Percentiles rank a stretch among this genome's conserved stretches.
Evolutionary conservation across 2,797 vertebrate species (phyloP).

Genomic region (Kryptolebias ocellatus): DNA sequence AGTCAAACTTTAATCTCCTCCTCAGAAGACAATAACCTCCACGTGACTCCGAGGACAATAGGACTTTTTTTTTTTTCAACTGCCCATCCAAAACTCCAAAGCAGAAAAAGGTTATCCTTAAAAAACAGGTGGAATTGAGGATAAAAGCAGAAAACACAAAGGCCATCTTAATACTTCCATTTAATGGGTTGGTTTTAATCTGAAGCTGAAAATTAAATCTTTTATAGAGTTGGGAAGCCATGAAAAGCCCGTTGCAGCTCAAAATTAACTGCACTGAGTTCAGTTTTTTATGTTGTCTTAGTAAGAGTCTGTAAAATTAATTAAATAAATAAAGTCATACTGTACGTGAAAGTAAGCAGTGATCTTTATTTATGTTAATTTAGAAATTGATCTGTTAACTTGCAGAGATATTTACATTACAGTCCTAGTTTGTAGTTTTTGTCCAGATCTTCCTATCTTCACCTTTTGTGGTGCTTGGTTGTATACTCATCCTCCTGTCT

Average conservation of each 20-base stretch:
- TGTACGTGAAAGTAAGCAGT: too few species aligned
- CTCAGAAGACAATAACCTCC: constrained; percentile 49
- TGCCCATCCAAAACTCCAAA: constrained; percentile 29
- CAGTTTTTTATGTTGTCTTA: too few species aligned
- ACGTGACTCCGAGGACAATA: constrained; percentile 46
- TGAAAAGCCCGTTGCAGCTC: too few species aligned
- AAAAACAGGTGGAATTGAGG: constrained; percentile 22
- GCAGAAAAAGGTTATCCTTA: constrained; percentile 17
- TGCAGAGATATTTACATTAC: not conserved
- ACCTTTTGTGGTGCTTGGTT: constrained; percentile 31
- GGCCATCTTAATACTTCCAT: constrained; percentile 17
- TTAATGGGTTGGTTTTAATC: constrained; percentile 22
- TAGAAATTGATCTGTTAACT: not conserved
- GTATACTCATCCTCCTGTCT: constrained; percentile 13
- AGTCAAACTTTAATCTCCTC: constrained; percentile 36
- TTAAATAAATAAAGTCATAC: too few species aligned
- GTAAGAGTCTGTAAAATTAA: too few species aligned
- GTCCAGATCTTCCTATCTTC: constrained; percentile 25
- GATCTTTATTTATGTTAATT: too few species aligned
- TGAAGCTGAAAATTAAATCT: not conserved
- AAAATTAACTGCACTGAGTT: too few species aligned
- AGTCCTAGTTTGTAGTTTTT: constrained; percentile 18
- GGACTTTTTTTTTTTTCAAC: constrained; percentile 17
- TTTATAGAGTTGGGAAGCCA: too few species aligned
- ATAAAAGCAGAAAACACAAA: constrained; percentile 19